Base-by-base conservation (phyloP, 2,888 invertebrate genomes). In the Muscina levida region DNA sequence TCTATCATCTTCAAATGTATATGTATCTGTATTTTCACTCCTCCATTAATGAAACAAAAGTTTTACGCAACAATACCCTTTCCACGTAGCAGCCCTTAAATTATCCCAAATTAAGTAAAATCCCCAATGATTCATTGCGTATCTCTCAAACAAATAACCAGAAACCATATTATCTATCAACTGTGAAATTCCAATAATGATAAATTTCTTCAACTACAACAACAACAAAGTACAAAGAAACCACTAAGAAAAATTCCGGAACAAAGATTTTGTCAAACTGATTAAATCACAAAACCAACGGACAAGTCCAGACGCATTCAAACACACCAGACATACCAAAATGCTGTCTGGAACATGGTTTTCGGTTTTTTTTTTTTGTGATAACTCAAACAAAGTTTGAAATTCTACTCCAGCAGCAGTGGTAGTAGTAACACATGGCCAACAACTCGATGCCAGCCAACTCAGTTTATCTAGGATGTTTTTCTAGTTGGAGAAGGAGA, bases 191-290 rank as follows among this genome's bases (percentile, higher is more conserved):
- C 19, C 62, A 42, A 53, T 37, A 11, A 37, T 59, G 59, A 10
- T 53, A 59, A 19, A 59, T 26, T 17, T 59, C 39, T 15, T 15
- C 17, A 31, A 31, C 19, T 39, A 17, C 37, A 31, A 31, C 31
- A 31, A 31, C 31, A 31, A 3, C 31, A 31, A 5, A 31, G 31
- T 59, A 8, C 39, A 15, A 65, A 51, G 51, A 65, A 57, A 71
- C 26, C 48, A 42, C 26, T 19, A 26, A 31, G n/a, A 71, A 57
- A 44, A 42, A 72, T 73, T 62, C 62, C 74, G 48, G 71, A 72
- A 48, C 17, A 72, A 53, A 81, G 62, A 78, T 77, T 74, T 81
- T 62, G 68, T 70, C 73, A 71, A 70, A 48, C 31, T 77, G 70
- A 80, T 80, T 77, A 66, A 81, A 71, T 71, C 57, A 24, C 24